Conservation (phyloP, 2,113 vertebrate species). For the Struthio camelus region DNA sequence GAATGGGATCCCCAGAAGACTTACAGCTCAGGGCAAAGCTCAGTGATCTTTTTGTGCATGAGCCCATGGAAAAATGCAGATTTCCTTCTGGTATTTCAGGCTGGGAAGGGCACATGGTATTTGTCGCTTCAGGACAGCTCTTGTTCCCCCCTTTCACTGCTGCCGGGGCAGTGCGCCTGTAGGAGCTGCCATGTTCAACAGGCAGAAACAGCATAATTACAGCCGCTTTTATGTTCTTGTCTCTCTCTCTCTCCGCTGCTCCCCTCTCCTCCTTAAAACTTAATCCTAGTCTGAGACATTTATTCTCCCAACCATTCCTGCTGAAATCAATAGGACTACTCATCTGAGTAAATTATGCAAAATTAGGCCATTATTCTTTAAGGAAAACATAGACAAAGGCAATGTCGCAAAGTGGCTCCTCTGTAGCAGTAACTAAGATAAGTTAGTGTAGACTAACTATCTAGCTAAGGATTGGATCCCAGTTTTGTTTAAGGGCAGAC, state of each 20-base stretch:
- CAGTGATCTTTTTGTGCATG: background rate
- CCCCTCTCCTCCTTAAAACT: background rate
- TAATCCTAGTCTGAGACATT: background rate
- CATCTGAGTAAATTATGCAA: background rate
- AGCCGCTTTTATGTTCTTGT: background rate
- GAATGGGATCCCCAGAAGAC: background rate
- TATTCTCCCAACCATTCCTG: background rate
- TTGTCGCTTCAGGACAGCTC: background rate
- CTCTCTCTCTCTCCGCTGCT: background rate
- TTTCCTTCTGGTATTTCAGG: constrained; percentile 3
- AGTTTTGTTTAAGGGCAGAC: background rate
- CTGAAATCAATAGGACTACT: background rate
- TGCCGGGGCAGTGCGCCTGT: background rate
- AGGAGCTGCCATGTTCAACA: background rate
- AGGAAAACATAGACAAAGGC: background rate
- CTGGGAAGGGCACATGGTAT: background rate
- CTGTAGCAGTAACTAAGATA: background rate
- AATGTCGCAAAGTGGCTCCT: background rate
- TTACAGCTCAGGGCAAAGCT: background rate
- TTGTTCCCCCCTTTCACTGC: background rate
- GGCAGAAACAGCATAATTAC: background rate
- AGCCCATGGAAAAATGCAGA: background rate
- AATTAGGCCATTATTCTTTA: background rate
- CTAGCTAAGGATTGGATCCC: background rate
- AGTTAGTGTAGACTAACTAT: background rate